Percentiles rank a stretch among this genome's conserved stretches.
Evolutionary conservation across 1,140 invertebrate species (phyloP).

Genomic region (Hirudo medicinalis): DNA sequence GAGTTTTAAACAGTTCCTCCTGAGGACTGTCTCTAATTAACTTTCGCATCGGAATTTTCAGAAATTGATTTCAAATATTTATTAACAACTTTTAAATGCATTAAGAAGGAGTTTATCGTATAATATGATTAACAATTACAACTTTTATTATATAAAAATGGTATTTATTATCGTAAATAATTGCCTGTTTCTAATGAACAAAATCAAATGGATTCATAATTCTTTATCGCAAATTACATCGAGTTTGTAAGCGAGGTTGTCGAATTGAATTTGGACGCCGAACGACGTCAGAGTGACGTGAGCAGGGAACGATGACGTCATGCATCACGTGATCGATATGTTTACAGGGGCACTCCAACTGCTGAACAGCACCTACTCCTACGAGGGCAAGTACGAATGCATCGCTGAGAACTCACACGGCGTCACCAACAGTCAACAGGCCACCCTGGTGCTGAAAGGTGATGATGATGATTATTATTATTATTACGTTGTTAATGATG

Average conservation of each 20-base stretch:
- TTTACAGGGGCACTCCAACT: conserved; percentile 11
- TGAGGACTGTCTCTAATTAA: too few species aligned
- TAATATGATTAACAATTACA: too few species aligned
- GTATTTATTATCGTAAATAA: not conserved
- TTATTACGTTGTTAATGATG: not conserved
- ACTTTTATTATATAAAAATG: too few species aligned
- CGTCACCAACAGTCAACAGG: conserved; percentile 52
- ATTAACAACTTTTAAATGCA: too few species aligned
- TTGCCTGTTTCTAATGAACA: too few species aligned
- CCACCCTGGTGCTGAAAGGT: conserved; percentile 85
- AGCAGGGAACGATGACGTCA: not conserved
- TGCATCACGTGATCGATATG: not conserved
- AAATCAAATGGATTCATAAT: not conserved
- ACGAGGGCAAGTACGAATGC: conserved; percentile 15
- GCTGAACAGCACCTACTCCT: not conserved
- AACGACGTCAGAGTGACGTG: not conserved
- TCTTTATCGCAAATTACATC: not conserved
- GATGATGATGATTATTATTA: conserved; percentile 22
- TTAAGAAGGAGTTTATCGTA: too few species aligned
- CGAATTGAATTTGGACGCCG: not conserved
- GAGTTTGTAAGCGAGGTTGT: not conserved
- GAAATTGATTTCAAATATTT: too few species aligned
- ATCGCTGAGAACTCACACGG: conserved; percentile 6
- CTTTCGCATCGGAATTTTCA: too few species aligned
- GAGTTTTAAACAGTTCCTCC: too few species aligned